Conservation (phyloP, 2,888 invertebrate genomes). For the Polymixis flavicincta region DNA sequence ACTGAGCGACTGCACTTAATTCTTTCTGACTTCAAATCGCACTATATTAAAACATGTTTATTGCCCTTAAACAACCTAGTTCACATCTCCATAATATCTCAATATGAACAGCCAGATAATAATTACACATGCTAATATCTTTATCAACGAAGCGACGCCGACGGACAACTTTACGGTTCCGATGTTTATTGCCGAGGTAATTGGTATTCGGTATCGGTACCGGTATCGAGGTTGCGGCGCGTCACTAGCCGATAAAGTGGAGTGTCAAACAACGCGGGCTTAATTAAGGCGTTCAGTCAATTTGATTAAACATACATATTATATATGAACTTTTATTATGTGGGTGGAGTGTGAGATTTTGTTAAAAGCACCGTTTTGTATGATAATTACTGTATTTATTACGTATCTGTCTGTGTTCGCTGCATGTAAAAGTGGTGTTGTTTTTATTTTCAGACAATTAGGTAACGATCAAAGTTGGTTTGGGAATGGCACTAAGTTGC, state of each 20-base stretch:
- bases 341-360: conserved; percentile 48
- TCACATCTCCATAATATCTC: conserved; percentile 50
- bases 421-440: neutral
- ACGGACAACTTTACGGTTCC: conserved; percentile 57
- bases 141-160: conserved; percentile 54
- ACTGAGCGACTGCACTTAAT: conserved; percentile 3
- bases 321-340: conserved; percentile 37
- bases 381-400: conserved; percentile 49
- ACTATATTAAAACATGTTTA: conserved; percentile 27
- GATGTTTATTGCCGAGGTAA: conserved; percentile 52
- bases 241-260: conserved; percentile 63
- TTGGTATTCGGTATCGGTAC: conserved; percentile 56
- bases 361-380: conserved; percentile 42
- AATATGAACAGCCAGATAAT: conserved; percentile 55
- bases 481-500: no score
- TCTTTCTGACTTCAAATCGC: neutral
- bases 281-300: conserved; percentile 64
- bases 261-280: conserved; percentile 61
- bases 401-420: neutral
- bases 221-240: conserved; percentile 53
- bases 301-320: conserved; percentile 57
- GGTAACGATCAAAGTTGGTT: neutral
- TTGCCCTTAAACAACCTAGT: conserved; percentile 31
- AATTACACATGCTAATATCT: conserved; percentile 67
- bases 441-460: conserved; percentile 20